Conservation (phyloP, 2,888 invertebrate genomes). For the Torymus texanus region DNA sequence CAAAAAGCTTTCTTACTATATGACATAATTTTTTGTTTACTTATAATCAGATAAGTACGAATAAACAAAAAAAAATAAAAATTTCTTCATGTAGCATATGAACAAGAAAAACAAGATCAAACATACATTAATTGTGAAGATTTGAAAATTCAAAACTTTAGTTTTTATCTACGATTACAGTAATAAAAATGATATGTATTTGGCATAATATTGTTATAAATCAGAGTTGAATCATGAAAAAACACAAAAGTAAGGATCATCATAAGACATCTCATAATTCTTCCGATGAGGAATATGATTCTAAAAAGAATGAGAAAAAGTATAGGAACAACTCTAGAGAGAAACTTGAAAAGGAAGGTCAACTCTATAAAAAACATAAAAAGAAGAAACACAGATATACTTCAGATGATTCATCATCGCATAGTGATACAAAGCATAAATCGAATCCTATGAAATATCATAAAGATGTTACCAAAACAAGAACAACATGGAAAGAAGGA, state of each 20-base stretch:
- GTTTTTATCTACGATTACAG: too few relatives aligned
- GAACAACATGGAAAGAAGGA: too few relatives aligned
- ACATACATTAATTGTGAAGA: not conserved
- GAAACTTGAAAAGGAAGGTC: not conserved
- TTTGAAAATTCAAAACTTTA: not conserved
- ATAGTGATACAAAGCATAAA: not conserved
- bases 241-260: conserved; percentile 36
- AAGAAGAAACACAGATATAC: conserved; percentile 29
- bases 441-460: not conserved
- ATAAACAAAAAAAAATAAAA: too few relatives aligned
- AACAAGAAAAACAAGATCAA: too few relatives aligned
- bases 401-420: conserved; percentile 18
- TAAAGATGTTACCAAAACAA: not conserved
- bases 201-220: too few relatives aligned
- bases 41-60: too few relatives aligned
- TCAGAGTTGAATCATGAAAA: conserved; percentile 23
- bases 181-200: too few relatives aligned
- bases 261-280: conserved; percentile 24
- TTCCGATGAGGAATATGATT: not conserved
- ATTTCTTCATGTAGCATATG: too few relatives aligned
- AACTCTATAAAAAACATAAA: conserved; percentile 28
- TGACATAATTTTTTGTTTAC: too few relatives aligned
- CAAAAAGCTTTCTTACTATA: too few relatives aligned
- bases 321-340: conserved; percentile 11
- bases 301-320: conserved; percentile 34